Conservation (phyloP, 30 jellyfish, hydroid and myxozoan genomes). For the Hydra vulgaris region DNA sequence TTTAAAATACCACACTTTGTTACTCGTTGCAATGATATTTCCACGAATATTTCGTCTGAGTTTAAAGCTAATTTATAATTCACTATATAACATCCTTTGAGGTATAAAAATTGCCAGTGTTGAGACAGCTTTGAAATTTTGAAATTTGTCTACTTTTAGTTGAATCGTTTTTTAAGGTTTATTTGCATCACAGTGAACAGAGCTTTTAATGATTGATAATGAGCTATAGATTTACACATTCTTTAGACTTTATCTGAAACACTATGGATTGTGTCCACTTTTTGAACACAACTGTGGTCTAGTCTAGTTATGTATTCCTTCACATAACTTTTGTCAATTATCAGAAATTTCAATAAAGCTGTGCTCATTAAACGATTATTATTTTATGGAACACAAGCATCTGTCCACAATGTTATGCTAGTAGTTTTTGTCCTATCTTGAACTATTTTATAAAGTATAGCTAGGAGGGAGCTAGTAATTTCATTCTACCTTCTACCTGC, state of each 20-base stretch:
- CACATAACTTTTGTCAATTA: neutral
- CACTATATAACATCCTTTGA: neutral
- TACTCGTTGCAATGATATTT: neutral
- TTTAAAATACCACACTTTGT: neutral
- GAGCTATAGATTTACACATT: neutral
- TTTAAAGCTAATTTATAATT: neutral
- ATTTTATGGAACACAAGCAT: neutral
- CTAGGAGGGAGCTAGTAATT: neutral
- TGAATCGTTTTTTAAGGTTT: neutral
- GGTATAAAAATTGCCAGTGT: neutral
- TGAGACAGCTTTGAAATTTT: neutral
- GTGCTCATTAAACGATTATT: neutral
- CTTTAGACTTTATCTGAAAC: neutral
- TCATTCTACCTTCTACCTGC: neutral
- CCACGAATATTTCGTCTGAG: neutral
- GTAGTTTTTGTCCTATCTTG: neutral
- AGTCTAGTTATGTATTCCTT: neutral
- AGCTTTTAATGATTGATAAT: neutral
- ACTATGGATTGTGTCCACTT: neutral
- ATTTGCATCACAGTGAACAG: neutral
- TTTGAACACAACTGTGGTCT: neutral
- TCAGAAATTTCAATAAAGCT: neutral
- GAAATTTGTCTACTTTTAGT: neutral
- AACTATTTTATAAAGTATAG: neutral
- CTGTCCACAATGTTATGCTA: neutral